Evolutionary conservation across 2,797 vertebrate species (phyloP).

Genomic region (Cyprinodon diabolis): DNA sequence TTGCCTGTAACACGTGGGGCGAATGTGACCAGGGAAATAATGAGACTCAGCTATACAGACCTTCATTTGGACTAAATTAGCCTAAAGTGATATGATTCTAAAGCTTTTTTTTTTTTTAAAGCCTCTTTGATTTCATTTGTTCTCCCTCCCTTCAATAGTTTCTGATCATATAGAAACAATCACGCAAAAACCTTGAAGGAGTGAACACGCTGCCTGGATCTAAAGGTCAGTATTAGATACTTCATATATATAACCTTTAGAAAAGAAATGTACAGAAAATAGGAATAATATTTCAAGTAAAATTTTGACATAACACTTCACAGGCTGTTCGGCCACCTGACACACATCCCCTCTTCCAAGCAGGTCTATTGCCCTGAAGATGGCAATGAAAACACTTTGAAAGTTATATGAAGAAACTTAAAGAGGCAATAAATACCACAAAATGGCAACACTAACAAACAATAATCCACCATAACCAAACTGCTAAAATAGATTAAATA

Average conservation of each 20-base stretch:
- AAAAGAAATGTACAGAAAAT: background rate
- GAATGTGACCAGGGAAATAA: conserved; percentile 65
- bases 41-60: conserved; percentile 56
- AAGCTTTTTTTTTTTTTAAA: conserved; percentile 27
- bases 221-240: conserved; percentile 20
- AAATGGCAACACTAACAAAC: no score
- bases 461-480: no score
- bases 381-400: no score
- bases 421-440: no score
- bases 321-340: no score
- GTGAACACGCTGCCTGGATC: conserved; percentile 9
- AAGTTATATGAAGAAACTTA: no score
- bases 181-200: background rate
- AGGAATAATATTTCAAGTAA: background rate
- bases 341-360: no score
- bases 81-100: conserved; percentile 13
- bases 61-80: conserved; percentile 40
- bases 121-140: background rate
- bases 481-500: no score
- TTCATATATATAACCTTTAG: conserved; percentile 23
- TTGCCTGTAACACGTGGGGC: conserved; percentile 69
- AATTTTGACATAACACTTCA: background rate
- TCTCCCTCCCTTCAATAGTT: background rate
- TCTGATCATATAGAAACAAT: background rate
- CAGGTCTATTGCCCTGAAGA: no score